Evolutionary conservation across 92 coral and sea anemone genomes (phyloP).

Genomic region (Parazoanthus swiftii): DNA sequence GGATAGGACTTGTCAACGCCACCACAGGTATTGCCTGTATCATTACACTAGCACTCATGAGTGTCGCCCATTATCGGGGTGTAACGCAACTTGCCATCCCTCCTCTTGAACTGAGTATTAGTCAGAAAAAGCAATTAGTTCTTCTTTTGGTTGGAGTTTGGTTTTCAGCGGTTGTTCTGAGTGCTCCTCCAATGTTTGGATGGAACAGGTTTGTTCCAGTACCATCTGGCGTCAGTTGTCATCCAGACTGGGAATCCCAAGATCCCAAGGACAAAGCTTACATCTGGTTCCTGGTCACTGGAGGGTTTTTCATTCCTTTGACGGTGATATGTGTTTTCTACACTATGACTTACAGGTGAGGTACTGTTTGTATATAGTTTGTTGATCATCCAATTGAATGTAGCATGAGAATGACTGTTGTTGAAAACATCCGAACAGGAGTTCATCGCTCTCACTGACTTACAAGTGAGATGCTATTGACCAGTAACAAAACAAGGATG

Average conservation of each 20-base stretch:
- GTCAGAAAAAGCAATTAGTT: neutral
- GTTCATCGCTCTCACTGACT: too few relatives aligned
- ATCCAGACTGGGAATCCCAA: conserved; percentile 56
- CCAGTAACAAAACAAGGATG: too few relatives aligned
- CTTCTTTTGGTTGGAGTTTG: neutral
- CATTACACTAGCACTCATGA: conserved; percentile 45
- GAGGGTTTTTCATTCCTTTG: conserved; percentile 55
- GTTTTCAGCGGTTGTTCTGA: neutral
- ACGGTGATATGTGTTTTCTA: conserved; percentile 39
- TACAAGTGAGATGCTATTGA: too few relatives aligned
- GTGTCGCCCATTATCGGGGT: conserved; percentile 24
- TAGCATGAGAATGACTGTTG: too few relatives aligned
- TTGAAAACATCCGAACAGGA: too few relatives aligned
- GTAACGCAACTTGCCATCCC: conserved; percentile 6
- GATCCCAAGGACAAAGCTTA: conserved; percentile 37
- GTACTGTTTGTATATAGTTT: too few relatives aligned
- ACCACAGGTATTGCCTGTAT: conserved; percentile 52
- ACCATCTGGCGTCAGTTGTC: conserved; percentile 44
- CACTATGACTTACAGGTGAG: conserved; percentile 50
- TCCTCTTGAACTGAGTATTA: neutral
- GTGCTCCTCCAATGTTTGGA: conserved; percentile 55
- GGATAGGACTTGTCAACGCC: conserved; percentile 52
- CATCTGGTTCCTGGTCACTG: conserved; percentile 40
- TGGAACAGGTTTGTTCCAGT: conserved; percentile 57
- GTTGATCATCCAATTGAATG: too few relatives aligned